Conservation (phyloP, 2,797 vertebrate genomes). For the Podarcis siculus region DNA sequence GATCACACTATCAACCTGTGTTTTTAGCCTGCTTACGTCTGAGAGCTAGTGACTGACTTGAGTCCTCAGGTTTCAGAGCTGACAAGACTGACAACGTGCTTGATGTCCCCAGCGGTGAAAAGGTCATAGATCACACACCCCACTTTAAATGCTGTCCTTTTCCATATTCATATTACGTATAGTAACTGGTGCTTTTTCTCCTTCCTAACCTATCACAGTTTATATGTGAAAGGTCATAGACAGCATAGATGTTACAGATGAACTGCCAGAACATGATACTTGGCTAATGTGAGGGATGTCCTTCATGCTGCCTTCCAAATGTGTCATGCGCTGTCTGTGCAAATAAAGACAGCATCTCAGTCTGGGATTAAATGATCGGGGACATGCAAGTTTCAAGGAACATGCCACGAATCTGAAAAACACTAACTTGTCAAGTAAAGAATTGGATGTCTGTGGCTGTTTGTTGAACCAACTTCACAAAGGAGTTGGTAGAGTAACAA, state of each 20-base stretch:
- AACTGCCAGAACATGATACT: neutral
- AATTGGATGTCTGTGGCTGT: neutral
- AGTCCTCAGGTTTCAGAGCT: conserved; percentile 6
- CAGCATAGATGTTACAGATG: neutral
- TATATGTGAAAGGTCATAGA: conserved; percentile 29
- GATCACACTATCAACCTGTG: neutral
- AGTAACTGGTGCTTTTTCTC: neutral
- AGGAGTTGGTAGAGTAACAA: neutral
- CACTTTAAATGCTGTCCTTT: neutral
- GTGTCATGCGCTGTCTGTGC: neutral
- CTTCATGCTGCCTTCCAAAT: conserved; percentile 1
- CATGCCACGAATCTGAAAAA: neutral
- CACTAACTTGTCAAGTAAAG: neutral
- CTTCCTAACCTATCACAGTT: neutral
- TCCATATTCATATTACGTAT: neutral
- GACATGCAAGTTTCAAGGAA: neutral
- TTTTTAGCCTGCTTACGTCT: neutral
- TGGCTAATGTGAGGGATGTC: conserved; percentile 20
- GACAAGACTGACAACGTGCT: neutral
- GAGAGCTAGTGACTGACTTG: neutral
- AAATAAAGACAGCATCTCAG: conserved; percentile 33
- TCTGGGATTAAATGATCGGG: conserved; percentile 3
- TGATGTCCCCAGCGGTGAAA: neutral
- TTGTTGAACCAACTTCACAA: neutral
- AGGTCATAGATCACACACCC: neutral